Evolutionary conservation across 2,113 vertebrate genomes (phyloP), one percentile per base, ranked within the genome.

Genomic region (Zapornia atra): DNA sequence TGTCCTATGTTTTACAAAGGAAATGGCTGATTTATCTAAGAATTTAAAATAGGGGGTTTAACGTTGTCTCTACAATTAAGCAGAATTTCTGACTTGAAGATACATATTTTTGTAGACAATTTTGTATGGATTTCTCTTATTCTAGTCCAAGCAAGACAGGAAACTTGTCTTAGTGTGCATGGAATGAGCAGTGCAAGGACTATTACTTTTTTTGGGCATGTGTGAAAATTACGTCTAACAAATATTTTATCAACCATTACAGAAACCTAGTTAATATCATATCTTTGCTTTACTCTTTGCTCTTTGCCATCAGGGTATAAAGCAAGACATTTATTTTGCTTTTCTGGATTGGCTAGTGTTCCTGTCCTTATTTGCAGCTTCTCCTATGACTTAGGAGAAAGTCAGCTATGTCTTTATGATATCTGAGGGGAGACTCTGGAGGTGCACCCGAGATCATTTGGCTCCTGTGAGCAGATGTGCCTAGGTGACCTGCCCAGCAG

Each of bases 61-160:
- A 72, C 88, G 13, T 29, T 83, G 22, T 88, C 63, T 36, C 51
- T 77, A 88, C 56, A 68, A 42, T 97, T 95, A 63, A 71, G n/a
- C 70, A 83, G n/a, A 96, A 92, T 95, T 88, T 86, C 77, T 92
- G n/a, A 80, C 64, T 84, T 34, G 40, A 59, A 54, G 86, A 77
- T 53, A 64, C 4, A 10, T 63, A 54, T 75, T 86, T 61, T 50
- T 4, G 22, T 66, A 70, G 34, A 22, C 69, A 65, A 2, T 83
- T 96, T 91, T 76, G 44, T 88, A 82, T 33, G 17, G 7, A 82
- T 82, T 81, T 80, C 25, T 83, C 61, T 73, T 76, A 28, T 36
- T 83, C 12, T 33, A n/a, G 26, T 48, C 25, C 63, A 53, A 78
- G 46, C 28, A 44, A 46, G 26, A 34, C 34, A 65, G 54, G 46